Base-by-base conservation (phyloP, 1,140 invertebrate genomes). In the Pomacea maculata region DNA sequence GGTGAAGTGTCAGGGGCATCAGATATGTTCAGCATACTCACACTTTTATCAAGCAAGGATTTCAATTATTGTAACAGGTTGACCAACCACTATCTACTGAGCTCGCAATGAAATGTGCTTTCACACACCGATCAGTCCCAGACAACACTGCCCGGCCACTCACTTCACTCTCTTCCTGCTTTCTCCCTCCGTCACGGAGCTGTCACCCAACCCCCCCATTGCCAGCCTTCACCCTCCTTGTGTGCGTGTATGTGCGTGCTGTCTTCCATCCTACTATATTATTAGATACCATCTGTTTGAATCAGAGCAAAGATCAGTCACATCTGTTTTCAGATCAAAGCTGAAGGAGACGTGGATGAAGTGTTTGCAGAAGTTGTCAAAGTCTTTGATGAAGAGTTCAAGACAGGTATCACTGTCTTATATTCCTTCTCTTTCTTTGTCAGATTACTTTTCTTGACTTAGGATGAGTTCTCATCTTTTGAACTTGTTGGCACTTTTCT, bases 361-460 rank as follows among this genome's bases (percentile, higher is more conserved):
- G 95, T 97, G 86, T 97, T 97, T 88, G 86, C 82, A 0, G 94
- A 96, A 89, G 95, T 96, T 55, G 88, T 87, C 34, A 90, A 92
- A 83, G 91, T 91, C 54, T 87, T 95, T 80, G 78, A 75, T 55
- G 70, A 61, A 2, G 77, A 84, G 75, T 81, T 80, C 19, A 83
- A 80, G 45, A 21, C 75, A 79, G 78, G 82, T 83, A 75, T 57
- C 29, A 68, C 19, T 74, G 25, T 68, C 12, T 63, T 77, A 19
- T 65, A 34, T 34, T 17, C 68, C 17, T 52, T 57, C 65, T 25
- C 10, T 61, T 74, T n/a, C 71, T 80, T 68, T 78, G 75, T 64
- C 34, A 34, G n/a, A 21, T 54, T n/a, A 76, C 34, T 17, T 19
- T 21, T 64, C 0, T 25, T 15, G 34, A 25, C 2, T 25, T 0